Base-by-base conservation (phyloP, 1,140 invertebrate genomes). In the Anoplophora glabripennis region DNA sequence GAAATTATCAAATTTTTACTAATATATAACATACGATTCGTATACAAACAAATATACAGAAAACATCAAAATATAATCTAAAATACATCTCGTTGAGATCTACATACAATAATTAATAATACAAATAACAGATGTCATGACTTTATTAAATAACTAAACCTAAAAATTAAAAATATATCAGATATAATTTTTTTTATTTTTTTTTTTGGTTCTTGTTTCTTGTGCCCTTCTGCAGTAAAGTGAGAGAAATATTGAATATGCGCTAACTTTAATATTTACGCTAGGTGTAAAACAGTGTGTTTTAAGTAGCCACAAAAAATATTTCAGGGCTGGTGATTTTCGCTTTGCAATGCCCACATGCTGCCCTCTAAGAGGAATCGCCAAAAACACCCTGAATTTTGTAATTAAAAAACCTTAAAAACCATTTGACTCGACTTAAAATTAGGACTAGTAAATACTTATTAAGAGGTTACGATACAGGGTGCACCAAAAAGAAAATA, bases 61-160 rank as follows among this genome's bases (percentile, higher is more conserved):
- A 41, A 52, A 52, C 49, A 41, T 35, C 49, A 40, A 52, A 52
- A 52, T 52, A 52, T 52, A 52, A 28, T 52, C 49, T 52, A 17
- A 49, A 28, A 52, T 35, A 52, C 49, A 52, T 41, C 40, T 18
- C 7, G 5, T 28, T 28, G 9, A 49, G 47, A 37, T 49, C 33
- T 36, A 49, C 47, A 35, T 21, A 18, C 21, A 47, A 36, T 35
- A 17, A 42, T 42, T 15, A 7, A 15, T 42, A 42, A 49, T 36
- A 49, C 35, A 36, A 37, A 49, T 14, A 45, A 28, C 14, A 42
- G 17, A 49, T 49, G 47, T 49, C 35, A 49, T 49, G 47, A 28
- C 36, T 15, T 45, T 8, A 45, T 15, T 7, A 15, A 45, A 45
- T 17, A 45, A n/a, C 14, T n/a, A 40, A n/a, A n/a, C 9, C 11